Percentiles rank a stretch among this genome's conserved stretches.
Conservation (phyloP, 2,888 invertebrate species). For the Plagodis dolabraria region DNA sequence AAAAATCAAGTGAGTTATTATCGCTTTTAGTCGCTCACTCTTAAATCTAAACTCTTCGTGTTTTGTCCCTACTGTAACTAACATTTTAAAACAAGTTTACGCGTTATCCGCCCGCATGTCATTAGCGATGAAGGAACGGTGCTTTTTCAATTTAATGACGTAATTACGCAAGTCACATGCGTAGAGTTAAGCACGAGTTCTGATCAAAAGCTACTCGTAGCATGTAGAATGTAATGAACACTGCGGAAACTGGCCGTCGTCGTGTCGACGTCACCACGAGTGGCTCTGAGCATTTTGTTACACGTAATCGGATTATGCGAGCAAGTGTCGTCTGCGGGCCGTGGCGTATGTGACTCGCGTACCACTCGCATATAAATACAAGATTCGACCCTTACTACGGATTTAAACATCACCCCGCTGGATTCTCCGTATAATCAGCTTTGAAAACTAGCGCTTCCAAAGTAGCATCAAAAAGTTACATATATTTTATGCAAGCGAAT, state of each 20-base stretch:
- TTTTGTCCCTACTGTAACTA: conserved; percentile 23
- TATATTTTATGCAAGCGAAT: conserved; percentile 22
- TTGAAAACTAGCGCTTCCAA: conserved; percentile 27
- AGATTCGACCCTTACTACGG: conserved; percentile 52
- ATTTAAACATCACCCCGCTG: conserved; percentile 53
- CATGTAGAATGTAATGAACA: conserved; percentile 48
- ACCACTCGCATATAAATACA: conserved; percentile 23
- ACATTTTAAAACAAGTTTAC: conserved; percentile 31
- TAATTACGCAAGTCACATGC: conserved; percentile 44
- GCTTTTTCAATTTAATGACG: conserved; percentile 45
- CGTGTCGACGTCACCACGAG: conserved; percentile 46
- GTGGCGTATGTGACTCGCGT: conserved; percentile 53
- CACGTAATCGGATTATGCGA: conserved; percentile 76
- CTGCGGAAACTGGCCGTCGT: conserved; percentile 52
- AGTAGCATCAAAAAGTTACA: conserved; percentile 28
- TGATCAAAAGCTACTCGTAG: conserved; percentile 37
- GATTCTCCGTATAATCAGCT: conserved; percentile 47
- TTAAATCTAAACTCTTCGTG: not conserved
- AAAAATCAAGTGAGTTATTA: no score
- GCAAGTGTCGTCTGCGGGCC: conserved; percentile 62
- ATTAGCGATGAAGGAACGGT: conserved; percentile 35
- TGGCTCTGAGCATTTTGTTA: conserved; percentile 78
- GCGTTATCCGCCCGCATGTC: conserved; percentile 32
- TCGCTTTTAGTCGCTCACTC: no score
- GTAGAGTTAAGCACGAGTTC: conserved; percentile 25